A percentile compares a stretch with the other conserved stretches of the same genome.
phyloP scores from a whole-genome alignment of 1,140 invertebrate species.

The Trichoplusia ni region DNA sequence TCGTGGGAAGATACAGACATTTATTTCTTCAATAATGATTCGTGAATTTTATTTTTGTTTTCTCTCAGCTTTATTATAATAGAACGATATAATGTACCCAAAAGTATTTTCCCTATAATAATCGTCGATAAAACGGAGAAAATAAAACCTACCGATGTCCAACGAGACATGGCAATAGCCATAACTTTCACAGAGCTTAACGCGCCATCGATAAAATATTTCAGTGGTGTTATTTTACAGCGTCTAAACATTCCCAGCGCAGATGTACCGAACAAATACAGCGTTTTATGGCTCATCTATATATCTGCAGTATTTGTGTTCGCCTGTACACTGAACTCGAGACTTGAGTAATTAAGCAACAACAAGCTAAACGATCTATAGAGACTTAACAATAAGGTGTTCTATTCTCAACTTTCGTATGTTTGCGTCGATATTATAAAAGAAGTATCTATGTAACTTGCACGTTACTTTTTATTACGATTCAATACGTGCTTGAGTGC shows the following conservation, averaged over 20 bases:
- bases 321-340: conserved; percentile 20
- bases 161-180: conserved; percentile 33
- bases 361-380: too few species aligned
- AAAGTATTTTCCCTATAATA: conserved; percentile 12
- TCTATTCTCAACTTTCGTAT: not conserved
- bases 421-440: not conserved
- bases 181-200: conserved; percentile 37
- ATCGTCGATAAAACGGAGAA: conserved; percentile 12
- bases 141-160: conserved; percentile 22
- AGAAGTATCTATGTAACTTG: not conserved
- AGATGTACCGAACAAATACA: conserved; percentile 30
- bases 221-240: conserved; percentile 46
- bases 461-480: not conserved
- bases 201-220: conserved; percentile 46
- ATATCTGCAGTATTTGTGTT: conserved; percentile 37
- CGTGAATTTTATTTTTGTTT: not conserved
- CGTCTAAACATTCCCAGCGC: conserved; percentile 10
- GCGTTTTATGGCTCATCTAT: conserved; percentile 39
- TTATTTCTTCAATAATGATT: conserved; percentile 21
- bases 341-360: conserved; percentile 11
- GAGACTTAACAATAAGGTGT: too few species aligned
- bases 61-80: not conserved
- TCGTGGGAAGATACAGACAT: conserved; percentile 41
- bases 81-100: not conserved
- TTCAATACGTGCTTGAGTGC: not conserved